A percentile compares a stretch with the other conserved stretches of the same genome.
phyloP scores from a whole-genome alignment of 2,113 vertebrate genomes.

The Apteryx owenii region DNA sequence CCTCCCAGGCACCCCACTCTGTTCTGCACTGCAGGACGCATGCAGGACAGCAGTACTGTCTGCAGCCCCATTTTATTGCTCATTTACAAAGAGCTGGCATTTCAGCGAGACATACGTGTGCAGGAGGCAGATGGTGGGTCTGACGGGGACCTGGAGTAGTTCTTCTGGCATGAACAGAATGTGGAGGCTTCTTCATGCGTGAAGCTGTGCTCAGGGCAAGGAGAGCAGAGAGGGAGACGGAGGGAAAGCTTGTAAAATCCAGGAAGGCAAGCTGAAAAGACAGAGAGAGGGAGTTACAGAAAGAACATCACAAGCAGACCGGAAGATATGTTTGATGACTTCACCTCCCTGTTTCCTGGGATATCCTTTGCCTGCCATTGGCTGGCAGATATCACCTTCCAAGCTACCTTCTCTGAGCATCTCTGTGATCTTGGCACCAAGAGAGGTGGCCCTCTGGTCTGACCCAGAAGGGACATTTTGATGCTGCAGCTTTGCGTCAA shows the following conservation, averaged over 20 bases:
- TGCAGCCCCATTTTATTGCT: fast-evolving
- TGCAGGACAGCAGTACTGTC: fast-evolving
- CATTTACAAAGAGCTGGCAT: fast-evolving
- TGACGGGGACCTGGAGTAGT: conserved; percentile 88
- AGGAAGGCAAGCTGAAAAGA: conserved; percentile 86
- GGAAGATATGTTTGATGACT: fast-evolving
- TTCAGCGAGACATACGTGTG: conserved; percentile 82
- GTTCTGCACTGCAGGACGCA: not conserved
- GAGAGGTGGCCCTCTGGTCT: not conserved
- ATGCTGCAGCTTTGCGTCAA: not conserved
- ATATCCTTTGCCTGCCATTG: not conserved
- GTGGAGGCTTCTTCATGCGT: conserved; percentile 90
- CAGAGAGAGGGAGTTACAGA: not conserved
- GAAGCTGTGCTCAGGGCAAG: conserved; percentile 91
- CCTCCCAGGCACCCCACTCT: fast-evolving
- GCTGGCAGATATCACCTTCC: not conserved
- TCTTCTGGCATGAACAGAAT: conserved; percentile 88
- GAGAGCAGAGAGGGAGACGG: conserved; percentile 88
- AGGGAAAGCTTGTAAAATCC: conserved; percentile 94
- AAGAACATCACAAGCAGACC: not conserved
- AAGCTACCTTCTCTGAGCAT: not conserved
- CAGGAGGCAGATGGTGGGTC: conserved; percentile 91
- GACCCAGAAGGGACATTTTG: not conserved
- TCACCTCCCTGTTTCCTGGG: not conserved
- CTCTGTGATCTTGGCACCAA: not conserved